phyloP scores from a whole-genome alignment of 2,113 vertebrate genomes.

The Ancistrus triradiatus region DNA sequence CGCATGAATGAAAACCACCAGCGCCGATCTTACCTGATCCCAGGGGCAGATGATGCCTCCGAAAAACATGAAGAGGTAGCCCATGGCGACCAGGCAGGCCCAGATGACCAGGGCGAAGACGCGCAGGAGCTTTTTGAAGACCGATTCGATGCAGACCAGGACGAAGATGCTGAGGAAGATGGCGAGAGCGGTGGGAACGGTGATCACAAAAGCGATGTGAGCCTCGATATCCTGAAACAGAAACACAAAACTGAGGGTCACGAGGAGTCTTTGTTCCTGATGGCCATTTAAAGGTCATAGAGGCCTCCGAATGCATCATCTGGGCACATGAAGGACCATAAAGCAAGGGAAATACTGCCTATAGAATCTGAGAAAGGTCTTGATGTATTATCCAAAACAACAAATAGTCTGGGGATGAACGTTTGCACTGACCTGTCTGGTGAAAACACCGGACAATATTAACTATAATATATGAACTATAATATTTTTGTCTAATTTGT shows the following conservation, averaged over 20 bases:
- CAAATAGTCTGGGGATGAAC: too few species aligned
- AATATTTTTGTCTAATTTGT: too few species aligned
- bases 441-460: too few species aligned
- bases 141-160: constrained; percentile 90
- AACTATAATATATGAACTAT: too few species aligned
- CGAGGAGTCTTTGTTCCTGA: too few species aligned
- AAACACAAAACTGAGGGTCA: constrained; percentile 18
- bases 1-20: constrained; percentile 32
- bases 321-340: too few species aligned
- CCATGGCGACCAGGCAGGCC: constrained; percentile 92
- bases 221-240: constrained; percentile 83
- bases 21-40: constrained; percentile 85
- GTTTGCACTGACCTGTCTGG: too few species aligned
- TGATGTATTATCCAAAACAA: too few species aligned
- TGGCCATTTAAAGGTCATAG: too few species aligned
- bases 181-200: constrained; percentile 89
- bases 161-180: constrained; percentile 95
- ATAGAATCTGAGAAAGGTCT: too few species aligned
- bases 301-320: too few species aligned
- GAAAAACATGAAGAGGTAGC: constrained; percentile 96
- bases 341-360: too few species aligned
- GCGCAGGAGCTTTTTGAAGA: constrained; percentile 93
- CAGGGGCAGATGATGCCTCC: constrained; percentile 92
- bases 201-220: constrained; percentile 92
- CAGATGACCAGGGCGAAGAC: constrained; percentile 93